phyloP scores from a whole-genome alignment of 2,797 vertebrate genomes.

The Coregonus suidteri region DNA sequence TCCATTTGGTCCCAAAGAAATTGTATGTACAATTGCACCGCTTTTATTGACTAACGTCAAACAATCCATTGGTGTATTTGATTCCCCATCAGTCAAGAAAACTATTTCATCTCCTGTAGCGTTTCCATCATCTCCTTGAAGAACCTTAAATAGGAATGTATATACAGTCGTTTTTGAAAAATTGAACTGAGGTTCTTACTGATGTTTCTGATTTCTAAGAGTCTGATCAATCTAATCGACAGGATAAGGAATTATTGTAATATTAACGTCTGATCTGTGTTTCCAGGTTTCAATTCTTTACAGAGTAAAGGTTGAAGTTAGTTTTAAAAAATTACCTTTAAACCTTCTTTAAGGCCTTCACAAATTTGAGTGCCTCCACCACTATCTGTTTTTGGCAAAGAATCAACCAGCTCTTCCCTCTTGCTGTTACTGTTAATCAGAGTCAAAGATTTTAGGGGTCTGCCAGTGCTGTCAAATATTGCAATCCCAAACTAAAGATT shows the following conservation, averaged over 20 bases:
- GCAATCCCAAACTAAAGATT: conserved; percentile 64
- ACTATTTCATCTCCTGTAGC: conserved; percentile 64
- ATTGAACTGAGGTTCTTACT: too few species aligned
- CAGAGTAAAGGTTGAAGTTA: too few species aligned
- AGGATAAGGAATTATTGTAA: too few species aligned
- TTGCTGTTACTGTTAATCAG: conserved; percentile 42
- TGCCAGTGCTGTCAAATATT: conserved; percentile 50
- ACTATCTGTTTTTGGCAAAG: conserved; percentile 46
- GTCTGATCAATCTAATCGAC: too few species aligned
- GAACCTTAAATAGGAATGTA: conserved; percentile 49
- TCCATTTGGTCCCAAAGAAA: conserved; percentile 55
- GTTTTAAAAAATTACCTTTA: conserved; percentile 56
- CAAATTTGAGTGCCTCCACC: conserved; percentile 51
- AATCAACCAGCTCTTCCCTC: conserved; percentile 51
- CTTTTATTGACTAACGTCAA: conserved; percentile 39
- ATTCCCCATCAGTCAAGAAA: conserved; percentile 64
- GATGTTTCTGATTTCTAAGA: too few species aligned
- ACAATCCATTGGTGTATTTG: conserved; percentile 44
- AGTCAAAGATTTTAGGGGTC: conserved; percentile 41
- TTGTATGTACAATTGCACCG: conserved; percentile 63
- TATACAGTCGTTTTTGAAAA: too few species aligned
- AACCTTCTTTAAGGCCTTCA: conserved; percentile 57
- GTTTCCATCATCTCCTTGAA: conserved; percentile 41
- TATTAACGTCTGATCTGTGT: too few species aligned
- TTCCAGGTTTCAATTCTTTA: too few species aligned